Evolutionary conservation across 2,888 invertebrate genomes (phyloP).

Genomic region (Nemotelus pantherinus): DNA sequence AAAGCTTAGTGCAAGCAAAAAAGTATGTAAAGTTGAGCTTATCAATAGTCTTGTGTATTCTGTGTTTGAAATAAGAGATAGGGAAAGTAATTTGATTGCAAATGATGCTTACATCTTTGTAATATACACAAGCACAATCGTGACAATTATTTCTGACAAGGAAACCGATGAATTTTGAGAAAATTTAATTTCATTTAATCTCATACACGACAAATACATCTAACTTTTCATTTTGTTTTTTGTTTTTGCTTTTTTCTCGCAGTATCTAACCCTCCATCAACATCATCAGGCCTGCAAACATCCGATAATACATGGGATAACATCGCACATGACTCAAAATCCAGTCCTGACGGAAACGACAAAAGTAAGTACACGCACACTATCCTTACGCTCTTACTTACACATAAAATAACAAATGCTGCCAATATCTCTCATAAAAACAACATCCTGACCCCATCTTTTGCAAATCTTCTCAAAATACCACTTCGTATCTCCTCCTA

Average conservation of each 20-base stretch:
- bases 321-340: conserved; percentile 54
- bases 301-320: conserved; percentile 61
- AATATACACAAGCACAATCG: too few species aligned
- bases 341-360: conserved; percentile 42
- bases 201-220: background rate
- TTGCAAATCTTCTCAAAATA: background rate
- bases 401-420: background rate
- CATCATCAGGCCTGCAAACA: conserved; percentile 57
- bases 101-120: too few species aligned
- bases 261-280: conserved; percentile 64
- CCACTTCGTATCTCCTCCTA: conserved; percentile 3
- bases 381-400: background rate
- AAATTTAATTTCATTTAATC: conserved; percentile 5
- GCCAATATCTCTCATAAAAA: background rate
- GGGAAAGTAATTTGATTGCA: too few species aligned
- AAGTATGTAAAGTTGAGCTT: too few species aligned
- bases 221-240: background rate
- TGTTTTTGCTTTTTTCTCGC: conserved; percentile 13
- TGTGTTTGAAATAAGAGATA: too few species aligned
- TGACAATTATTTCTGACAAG: too few species aligned
- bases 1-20: too few species aligned
- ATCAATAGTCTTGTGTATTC: too few species aligned
- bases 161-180: background rate
- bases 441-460: conserved; percentile 1
- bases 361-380: conserved; percentile 47